A percentile compares a stretch with the other conserved stretches of the same genome.
These are phyloP conservation scores for Formicarius rufipectus DNA, from an alignment of 2,113 vertebrate genomes.

Conservation along the genomic window DNA sequence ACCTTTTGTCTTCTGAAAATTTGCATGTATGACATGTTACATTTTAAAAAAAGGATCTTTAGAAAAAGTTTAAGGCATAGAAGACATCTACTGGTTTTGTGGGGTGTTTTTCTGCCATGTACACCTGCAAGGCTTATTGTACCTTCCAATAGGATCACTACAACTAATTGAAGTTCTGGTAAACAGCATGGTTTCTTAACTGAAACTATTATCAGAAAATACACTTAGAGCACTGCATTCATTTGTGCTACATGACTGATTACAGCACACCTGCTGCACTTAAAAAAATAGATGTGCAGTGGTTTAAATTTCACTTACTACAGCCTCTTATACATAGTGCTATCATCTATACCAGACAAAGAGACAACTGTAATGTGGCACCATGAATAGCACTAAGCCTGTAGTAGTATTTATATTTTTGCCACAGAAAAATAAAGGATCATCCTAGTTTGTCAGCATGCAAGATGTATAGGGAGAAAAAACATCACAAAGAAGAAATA, in stretches of 20 bases:
- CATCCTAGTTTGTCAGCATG: not conserved
- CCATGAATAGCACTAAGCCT: not conserved
- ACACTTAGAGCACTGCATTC: not conserved
- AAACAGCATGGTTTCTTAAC: not conserved
- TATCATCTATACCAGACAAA: not conserved
- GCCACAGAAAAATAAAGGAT: not conserved
- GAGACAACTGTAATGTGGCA: not conserved
- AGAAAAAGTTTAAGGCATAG: not conserved
- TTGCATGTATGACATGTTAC: not conserved
- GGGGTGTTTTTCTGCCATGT: accelerated
- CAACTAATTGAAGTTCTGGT: not conserved
- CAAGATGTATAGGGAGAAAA: not conserved
- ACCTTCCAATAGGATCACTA: not conserved
- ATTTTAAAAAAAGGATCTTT: not conserved
- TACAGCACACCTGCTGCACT: not conserved
- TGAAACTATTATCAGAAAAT: not conserved
- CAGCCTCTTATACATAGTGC: not conserved
- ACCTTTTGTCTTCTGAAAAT: not conserved
- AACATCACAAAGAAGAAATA: not conserved
- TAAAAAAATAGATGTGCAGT: not conserved
- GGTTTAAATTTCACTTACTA: not conserved
- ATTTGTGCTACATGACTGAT: not conserved
- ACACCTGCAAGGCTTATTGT: not conserved
- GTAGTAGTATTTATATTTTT: not conserved
- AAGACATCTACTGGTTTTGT: not conserved